phyloP scores from a whole-genome alignment of 2,888 invertebrate species.

The Nineta flava region DNA sequence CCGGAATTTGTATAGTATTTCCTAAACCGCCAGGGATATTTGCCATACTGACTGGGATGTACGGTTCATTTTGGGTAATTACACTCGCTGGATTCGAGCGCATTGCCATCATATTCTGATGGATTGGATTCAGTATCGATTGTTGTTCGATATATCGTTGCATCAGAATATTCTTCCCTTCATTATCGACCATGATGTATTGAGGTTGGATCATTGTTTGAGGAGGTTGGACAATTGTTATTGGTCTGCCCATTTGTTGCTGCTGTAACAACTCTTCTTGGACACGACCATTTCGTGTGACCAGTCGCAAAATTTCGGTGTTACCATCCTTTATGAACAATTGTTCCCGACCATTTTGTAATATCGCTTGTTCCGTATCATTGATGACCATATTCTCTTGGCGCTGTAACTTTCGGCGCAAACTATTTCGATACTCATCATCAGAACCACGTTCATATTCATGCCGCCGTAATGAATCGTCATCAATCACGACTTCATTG shows the following conservation, averaged over 20 bases:
- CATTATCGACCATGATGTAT: conserved; percentile 44
- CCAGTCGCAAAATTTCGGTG: conserved; percentile 64
- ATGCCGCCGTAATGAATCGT: conserved; percentile 53
- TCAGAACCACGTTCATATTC: conserved; percentile 67
- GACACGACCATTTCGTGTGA: conserved; percentile 55
- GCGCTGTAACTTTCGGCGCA: conserved; percentile 26
- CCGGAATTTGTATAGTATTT: neutral
- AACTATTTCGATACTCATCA: conserved; percentile 25
- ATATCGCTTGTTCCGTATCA: neutral
- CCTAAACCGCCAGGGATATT: neutral
- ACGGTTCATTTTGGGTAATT: conserved; percentile 7
- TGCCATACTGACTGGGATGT: neutral
- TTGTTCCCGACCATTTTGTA: conserved; percentile 40
- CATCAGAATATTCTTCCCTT: conserved; percentile 69
- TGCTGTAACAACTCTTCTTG: conserved; percentile 39
- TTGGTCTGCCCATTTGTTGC: conserved; percentile 27
- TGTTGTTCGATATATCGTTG: conserved; percentile 73
- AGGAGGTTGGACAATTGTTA: conserved; percentile 35
- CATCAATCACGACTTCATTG: conserved; percentile 19
- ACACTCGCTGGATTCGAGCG: conserved; percentile 9
- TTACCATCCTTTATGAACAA: conserved; percentile 73
- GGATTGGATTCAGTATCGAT: conserved; percentile 17
- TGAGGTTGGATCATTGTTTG: conserved; percentile 29
- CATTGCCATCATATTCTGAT: conserved; percentile 13
- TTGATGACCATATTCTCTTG: conserved; percentile 16